Base-by-base conservation (phyloP, 2,797 vertebrate genomes). In the Enteromius viviparus region DNA sequence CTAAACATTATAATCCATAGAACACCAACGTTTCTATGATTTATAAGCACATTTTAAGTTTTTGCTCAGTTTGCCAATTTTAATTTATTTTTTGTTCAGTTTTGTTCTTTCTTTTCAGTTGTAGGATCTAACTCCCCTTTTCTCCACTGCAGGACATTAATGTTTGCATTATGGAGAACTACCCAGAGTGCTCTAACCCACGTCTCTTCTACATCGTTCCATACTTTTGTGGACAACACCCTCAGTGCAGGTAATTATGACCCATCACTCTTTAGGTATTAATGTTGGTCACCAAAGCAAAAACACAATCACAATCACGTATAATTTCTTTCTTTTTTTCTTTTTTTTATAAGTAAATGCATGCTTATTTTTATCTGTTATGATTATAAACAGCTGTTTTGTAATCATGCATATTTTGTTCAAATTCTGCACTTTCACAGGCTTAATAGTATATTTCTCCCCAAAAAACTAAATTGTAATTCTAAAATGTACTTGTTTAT, bases 181-280 rank as follows among this genome's bases (percentile, higher is more conserved):
- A 98, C 81, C 96, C 98, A 0, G 98, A 99, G 90, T 99, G 98
- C 92, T 98, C 97, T 87, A 99, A 99, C 90, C 98, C 98, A 87
- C 94, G 95, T 70, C 93, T 98, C 78, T 99, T 99, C 94, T 99
- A 99, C 93, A 99, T 99, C 89, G 98, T 99, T 66, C 98, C 98
- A 0, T 99, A 99, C 87, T 99, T 99, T 92, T 99, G 98, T 91
- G 98, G 98, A 89, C 98, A 99, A 88, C 97, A 99, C 91, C 97
- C 98, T 87, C 96, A 97, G 91, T 99, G 98, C 97, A 98, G 98
- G 98, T 99, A 95, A 55, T 40, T 47, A 45, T n/a, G 32, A 53
- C 15, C 3, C 12, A 78, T 65, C 12, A 32, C 14, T 32, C 26
- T 23, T 49, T 37, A 2, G 17, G 40, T 21, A 47, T 11, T 7